These are phyloP conservation scores for Caenorhabditis auriculariae DNA, from an alignment of 2,888 invertebrate genomes.

Conservation along the genomic window DNA sequence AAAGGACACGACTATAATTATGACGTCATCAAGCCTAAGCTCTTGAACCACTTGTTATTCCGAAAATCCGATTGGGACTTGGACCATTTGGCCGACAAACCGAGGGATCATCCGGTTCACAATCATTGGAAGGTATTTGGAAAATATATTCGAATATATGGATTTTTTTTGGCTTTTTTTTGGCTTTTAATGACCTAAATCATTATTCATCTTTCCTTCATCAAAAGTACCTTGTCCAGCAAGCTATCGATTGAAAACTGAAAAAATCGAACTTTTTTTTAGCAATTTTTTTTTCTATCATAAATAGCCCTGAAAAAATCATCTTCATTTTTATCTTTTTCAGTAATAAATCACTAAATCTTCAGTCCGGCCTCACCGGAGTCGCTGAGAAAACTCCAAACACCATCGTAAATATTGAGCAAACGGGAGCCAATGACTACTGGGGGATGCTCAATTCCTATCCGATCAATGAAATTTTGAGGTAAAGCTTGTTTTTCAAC, in stretches of 20 bases:
- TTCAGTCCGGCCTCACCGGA: conserved; percentile 52
- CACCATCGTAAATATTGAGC: conserved; percentile 59
- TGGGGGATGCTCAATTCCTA: conserved; percentile 58
- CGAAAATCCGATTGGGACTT: conserved; percentile 48
- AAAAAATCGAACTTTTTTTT: background rate
- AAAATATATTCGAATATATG: background rate
- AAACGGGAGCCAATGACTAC: conserved; percentile 57
- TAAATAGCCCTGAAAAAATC: background rate
- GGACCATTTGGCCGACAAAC: conserved; percentile 37
- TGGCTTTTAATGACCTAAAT: background rate
- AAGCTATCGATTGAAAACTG: background rate
- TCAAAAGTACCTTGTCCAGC: too few relatives aligned
- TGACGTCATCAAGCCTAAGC: conserved; percentile 43
- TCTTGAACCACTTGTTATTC: conserved; percentile 45
- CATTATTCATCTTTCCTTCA: background rate
- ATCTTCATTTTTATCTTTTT: background rate
- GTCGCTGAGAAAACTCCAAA: conserved; percentile 45
- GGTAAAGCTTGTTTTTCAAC: conserved; percentile 4
- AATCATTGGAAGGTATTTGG: conserved; percentile 47
- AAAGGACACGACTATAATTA: conserved; percentile 48
- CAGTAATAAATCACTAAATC: background rate
- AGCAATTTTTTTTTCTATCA: background rate
- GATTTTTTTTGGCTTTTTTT: background rate
- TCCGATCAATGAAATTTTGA: conserved; percentile 54
- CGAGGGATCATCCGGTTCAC: conserved; percentile 47